Percentiles rank a stretch among this genome's conserved stretches.
phyloP scores from a whole-genome alignment of 2,888 invertebrate species.

The Pseudococcus viburni region DNA sequence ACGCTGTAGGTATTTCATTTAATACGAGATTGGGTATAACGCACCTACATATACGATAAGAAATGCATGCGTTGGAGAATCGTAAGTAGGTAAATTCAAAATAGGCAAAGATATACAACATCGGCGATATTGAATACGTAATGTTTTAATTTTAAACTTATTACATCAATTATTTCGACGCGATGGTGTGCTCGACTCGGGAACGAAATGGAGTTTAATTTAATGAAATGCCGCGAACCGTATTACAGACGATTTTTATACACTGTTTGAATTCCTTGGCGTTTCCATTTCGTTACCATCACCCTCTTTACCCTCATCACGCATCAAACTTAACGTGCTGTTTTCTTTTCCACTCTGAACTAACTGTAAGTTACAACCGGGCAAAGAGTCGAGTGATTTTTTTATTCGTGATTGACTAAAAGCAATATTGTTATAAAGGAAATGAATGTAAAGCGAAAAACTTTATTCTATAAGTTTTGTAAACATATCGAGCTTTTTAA shows the following conservation, averaged over 20 bases:
- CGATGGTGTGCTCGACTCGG: not conserved
- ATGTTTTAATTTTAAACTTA: constrained; percentile 19
- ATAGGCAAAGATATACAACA: too few species aligned
- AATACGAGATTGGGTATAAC: not conserved
- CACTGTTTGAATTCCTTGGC: not conserved
- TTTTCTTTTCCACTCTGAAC: not conserved
- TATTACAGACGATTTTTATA: constrained; percentile 38
- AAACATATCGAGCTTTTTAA: constrained; percentile 47
- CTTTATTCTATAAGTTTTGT: constrained; percentile 21
- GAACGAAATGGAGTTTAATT: not conserved
- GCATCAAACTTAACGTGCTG: not conserved
- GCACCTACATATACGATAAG: not conserved
- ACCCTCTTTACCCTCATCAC: not conserved
- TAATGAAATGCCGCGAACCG: constrained; percentile 27
- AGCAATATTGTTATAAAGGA: constrained; percentile 25
- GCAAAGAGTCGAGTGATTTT: constrained; percentile 6
- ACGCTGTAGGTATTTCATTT: not conserved
- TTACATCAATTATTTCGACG: constrained; percentile 8
- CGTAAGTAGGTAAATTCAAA: too few species aligned
- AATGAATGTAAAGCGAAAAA: constrained; percentile 44
- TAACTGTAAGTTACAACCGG: not conserved
- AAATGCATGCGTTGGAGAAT: too few species aligned
- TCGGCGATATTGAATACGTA: not conserved
- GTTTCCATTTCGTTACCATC: not conserved
- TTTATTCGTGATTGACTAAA: constrained; percentile 42